phyloP scores from a whole-genome alignment of 2,797 vertebrate species.

The Trachops cirrhosus region DNA sequence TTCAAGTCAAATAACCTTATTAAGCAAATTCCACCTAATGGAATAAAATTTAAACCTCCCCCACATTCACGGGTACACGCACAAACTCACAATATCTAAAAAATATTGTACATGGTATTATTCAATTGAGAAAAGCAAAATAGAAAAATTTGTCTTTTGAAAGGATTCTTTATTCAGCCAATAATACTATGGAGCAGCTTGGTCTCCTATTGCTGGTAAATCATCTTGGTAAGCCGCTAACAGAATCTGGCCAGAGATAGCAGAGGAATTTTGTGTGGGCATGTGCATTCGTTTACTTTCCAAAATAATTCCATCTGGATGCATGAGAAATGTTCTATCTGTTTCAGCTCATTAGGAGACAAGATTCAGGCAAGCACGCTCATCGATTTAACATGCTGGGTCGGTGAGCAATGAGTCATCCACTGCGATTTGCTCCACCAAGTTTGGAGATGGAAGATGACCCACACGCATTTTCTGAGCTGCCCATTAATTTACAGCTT shows the following conservation, averaged over 20 bases:
- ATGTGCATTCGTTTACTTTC: conserved; percentile 53
- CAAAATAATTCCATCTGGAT: conserved; percentile 74
- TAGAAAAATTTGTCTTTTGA: neutral
- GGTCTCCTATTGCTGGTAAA: conserved; percentile 38
- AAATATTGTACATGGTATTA: neutral
- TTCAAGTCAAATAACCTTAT: neutral
- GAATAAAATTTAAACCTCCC: neutral
- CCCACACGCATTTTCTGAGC: conserved; percentile 45
- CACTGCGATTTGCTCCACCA: conserved; percentile 58
- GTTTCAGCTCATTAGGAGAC: conserved; percentile 74
- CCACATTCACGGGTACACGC: neutral
- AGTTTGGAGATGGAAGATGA: conserved; percentile 72
- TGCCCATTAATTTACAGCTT: conserved; percentile 49
- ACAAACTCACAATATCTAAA: neutral
- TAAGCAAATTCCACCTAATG: neutral
- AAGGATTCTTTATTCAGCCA: conserved; percentile 22
- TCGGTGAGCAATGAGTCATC: conserved; percentile 58
- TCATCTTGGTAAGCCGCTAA: conserved; percentile 53
- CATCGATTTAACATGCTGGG: conserved; percentile 68
- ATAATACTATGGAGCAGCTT: neutral
- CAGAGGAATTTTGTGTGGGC: conserved; percentile 68
- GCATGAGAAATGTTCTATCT: conserved; percentile 68
- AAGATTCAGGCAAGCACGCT: conserved; percentile 67
- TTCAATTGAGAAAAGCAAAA: conserved; percentile 12
- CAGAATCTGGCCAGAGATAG: conserved; percentile 62